phyloP scores from a whole-genome alignment of 1,140 invertebrate genomes.

The Carcinoscorpius rotundicauda region DNA sequence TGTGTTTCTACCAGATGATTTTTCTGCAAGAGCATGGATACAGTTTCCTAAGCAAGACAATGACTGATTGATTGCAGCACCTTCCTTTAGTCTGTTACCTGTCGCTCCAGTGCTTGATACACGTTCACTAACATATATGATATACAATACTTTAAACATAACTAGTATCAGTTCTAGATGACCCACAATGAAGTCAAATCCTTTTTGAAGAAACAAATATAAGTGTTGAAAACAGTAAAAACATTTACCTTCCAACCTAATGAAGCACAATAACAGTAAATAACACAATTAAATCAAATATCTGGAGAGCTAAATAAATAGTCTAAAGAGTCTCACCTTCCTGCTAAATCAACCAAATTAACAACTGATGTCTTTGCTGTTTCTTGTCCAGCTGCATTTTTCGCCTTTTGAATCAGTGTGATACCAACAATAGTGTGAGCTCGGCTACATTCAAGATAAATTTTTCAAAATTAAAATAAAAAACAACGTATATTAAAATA shows the following conservation, averaged over 20 bases:
- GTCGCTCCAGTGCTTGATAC: conserved; percentile 45
- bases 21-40: conserved; percentile 42
- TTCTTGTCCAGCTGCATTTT: conserved; percentile 37
- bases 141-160: no score
- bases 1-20: conserved; percentile 28
- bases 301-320: no score
- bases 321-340: conserved; percentile 36
- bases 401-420: conserved; percentile 45
- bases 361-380: conserved; percentile 46
- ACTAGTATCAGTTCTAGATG: no score
- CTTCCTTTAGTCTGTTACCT: conserved; percentile 49
- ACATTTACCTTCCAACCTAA: no score
- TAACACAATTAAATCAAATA: no score
- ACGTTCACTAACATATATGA: conserved; percentile 38
- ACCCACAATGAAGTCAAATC: no score
- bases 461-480: conserved; percentile 4
- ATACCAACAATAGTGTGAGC: conserved; percentile 52
- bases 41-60: conserved; percentile 48
- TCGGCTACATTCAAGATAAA: conserved; percentile 29
- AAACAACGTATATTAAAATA: background rate
- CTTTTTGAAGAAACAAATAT: no score
- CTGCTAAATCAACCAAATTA: conserved; percentile 51
- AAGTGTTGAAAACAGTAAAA: no score
- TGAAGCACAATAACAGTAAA: no score
- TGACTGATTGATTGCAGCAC: conserved; percentile 51